Evolutionary conservation across 2,113 vertebrate species (phyloP).

Genomic region (Recurvirostra avosetta): DNA sequence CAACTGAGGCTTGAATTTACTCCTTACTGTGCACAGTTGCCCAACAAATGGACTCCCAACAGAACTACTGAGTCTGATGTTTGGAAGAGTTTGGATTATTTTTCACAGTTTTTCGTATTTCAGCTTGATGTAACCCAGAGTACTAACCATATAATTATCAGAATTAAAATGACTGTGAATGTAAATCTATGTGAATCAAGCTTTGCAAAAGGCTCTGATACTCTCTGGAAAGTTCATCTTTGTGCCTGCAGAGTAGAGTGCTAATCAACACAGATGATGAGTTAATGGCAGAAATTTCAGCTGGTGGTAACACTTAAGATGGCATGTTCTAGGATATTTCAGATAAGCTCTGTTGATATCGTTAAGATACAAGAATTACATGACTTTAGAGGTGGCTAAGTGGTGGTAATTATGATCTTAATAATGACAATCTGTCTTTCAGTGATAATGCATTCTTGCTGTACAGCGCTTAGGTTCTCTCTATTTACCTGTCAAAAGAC

Average conservation of each 20-base stretch:
- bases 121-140: background rate
- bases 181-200: background rate
- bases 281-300: conserved; percentile 9
- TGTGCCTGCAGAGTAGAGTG: background rate
- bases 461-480: background rate
- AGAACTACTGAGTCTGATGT: background rate
- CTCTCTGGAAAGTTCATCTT: background rate
- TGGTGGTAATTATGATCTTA: background rate
- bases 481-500: background rate
- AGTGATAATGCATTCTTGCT: background rate
- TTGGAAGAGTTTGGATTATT: background rate
- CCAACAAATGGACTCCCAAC: background rate
- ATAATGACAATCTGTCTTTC: background rate
- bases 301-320: background rate
- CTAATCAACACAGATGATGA: conserved; percentile 8
- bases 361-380: background rate
- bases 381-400: background rate
- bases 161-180: background rate
- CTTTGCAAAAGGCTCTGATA: background rate
- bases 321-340: background rate
- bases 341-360: background rate
- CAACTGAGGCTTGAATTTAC: background rate
- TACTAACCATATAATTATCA: background rate
- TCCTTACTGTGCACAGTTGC: rapidly evolving
- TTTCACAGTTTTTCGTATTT: background rate